Evolutionary conservation across 2,888 invertebrate genomes (phyloP).

Genomic region (Nomada fabriciana): DNA sequence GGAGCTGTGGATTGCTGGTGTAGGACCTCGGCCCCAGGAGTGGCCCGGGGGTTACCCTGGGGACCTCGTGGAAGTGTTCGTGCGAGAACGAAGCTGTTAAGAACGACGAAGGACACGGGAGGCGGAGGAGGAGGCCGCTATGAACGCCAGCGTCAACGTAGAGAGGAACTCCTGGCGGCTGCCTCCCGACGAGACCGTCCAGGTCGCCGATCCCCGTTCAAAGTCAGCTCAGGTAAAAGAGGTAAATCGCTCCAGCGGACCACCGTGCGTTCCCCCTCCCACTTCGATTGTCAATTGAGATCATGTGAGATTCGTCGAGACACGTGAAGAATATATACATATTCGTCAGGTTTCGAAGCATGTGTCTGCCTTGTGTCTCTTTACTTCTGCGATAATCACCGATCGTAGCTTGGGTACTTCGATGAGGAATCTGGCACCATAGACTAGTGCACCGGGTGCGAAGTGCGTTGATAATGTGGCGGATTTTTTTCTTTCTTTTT

Average conservation of each 20-base stretch:
- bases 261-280: constrained; percentile 27
- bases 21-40: constrained; percentile 84
- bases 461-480: background rate
- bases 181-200: constrained; percentile 96
- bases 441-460: constrained; percentile 2
- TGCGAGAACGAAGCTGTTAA: constrained; percentile 75
- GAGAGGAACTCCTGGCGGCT: constrained; percentile 96
- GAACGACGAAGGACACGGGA: constrained; percentile 86
- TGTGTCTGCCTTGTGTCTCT: background rate
- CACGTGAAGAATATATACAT: background rate
- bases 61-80: constrained; percentile 73
- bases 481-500: background rate
- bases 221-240: constrained; percentile 89
- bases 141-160: constrained; percentile 95
- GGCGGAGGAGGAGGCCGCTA: constrained; percentile 88
- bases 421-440: background rate
- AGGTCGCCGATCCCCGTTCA: constrained; percentile 94
- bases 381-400: background rate
- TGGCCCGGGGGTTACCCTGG: constrained; percentile 82
- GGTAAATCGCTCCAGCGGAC: constrained; percentile 76
- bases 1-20: constrained; percentile 77
- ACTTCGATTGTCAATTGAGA: constrained; percentile 11
- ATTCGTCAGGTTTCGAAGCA: constrained; percentile 26
- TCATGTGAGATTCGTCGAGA: constrained; percentile 17
- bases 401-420: constrained; percentile 1